Percentiles rank a stretch among this genome's conserved stretches.
Evolutionary conservation across 2,888 invertebrate species (phyloP).

Genomic region (Erebia ligea): DNA sequence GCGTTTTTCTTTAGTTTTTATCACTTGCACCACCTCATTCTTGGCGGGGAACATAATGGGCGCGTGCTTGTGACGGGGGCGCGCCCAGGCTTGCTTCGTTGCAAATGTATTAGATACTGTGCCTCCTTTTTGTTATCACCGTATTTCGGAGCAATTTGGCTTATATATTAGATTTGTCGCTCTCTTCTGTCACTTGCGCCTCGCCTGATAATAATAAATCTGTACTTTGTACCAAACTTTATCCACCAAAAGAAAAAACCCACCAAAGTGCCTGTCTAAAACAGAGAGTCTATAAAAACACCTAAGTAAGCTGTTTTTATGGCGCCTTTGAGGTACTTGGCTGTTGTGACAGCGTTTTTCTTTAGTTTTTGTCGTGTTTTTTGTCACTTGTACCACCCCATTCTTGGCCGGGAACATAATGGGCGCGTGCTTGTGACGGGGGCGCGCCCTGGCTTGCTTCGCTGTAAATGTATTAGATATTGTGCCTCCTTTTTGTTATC

Average conservation of each 20-base stretch:
- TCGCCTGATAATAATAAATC: background rate
- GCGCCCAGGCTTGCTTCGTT: slow-evolving; percentile 61
- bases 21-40: slow-evolving; percentile 45
- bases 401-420: slow-evolving; percentile 57
- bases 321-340: background rate
- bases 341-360: background rate
- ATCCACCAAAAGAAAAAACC: background rate
- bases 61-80: slow-evolving; percentile 72
- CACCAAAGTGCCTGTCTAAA: slow-evolving; percentile 13
- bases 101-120: slow-evolving; percentile 70
- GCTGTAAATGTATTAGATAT: slow-evolving; percentile 70
- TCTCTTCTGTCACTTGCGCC: no score
- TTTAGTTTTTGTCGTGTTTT: background rate
- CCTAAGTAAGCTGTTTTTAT: background rate
- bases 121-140: slow-evolving; percentile 55
- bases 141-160: slow-evolving; percentile 49
- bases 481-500: slow-evolving; percentile 58
- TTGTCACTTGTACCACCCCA: slow-evolving; percentile 43
- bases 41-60: slow-evolving; percentile 60
- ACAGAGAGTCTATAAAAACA: background rate
- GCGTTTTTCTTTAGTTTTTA: background rate
- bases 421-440: slow-evolving; percentile 73
- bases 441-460: slow-evolving; percentile 62
- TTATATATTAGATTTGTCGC: no score
- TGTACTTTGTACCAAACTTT: background rate